Evolutionary conservation across 2,113 vertebrate genomes (phyloP).

Genomic region (Archilochus colubris): DNA sequence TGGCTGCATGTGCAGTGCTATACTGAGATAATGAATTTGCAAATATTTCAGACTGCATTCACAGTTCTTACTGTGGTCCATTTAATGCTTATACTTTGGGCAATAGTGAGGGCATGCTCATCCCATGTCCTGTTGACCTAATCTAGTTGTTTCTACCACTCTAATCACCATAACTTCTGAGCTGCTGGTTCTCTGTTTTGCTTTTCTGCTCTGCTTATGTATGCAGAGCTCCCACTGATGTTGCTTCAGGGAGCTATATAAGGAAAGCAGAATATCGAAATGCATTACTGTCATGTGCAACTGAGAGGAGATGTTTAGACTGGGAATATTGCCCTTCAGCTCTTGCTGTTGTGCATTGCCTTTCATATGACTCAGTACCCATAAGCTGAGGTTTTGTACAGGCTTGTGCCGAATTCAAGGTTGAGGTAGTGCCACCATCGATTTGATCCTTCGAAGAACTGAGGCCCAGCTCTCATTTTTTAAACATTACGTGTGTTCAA

Average conservation of each 20-base stretch:
- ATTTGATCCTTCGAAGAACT: conserved; percentile 13
- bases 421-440: background rate
- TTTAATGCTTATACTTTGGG: background rate
- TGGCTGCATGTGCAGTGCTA: background rate
- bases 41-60: background rate
- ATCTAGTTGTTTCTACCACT: background rate
- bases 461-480: conserved; percentile 13
- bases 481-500: background rate
- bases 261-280: conserved; percentile 16
- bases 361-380: background rate
- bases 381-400: background rate
- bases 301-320: conserved; percentile 8
- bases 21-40: background rate
- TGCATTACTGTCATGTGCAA: background rate
- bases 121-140: background rate
- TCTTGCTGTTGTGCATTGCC: background rate
- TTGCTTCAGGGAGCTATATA: conserved; percentile 29
- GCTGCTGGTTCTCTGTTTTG: background rate
- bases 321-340: conserved; percentile 29
- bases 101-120: background rate
- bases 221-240: background rate
- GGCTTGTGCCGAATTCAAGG: background rate
- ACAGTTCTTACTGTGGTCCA: background rate
- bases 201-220: background rate
- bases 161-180: background rate